Evolutionary conservation across 2,888 invertebrate species (phyloP).

Genomic region (Clistopyga incitator): DNA sequence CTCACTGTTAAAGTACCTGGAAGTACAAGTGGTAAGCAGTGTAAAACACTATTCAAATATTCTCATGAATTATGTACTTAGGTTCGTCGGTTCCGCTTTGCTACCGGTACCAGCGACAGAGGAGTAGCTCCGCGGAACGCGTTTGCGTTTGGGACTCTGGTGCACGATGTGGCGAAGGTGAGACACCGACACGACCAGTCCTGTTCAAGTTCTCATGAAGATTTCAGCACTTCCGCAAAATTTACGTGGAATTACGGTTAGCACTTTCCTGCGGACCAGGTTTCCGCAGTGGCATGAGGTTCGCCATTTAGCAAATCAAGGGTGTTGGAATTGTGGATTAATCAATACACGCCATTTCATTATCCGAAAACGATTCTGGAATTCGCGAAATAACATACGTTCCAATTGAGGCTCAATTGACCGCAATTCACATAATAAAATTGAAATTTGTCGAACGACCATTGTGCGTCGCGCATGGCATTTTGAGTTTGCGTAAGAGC

Average conservation of each 20-base stretch:
- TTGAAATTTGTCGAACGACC: not conserved
- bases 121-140: slow-evolving; percentile 18
- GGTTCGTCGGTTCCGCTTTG: slow-evolving; percentile 44
- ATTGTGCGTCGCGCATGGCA: slow-evolving; percentile 34
- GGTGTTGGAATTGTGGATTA: not conserved
- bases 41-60: slow-evolving; percentile 76
- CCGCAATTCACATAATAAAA: no score
- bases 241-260: slow-evolving; percentile 15
- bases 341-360: not conserved
- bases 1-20: slow-evolving; percentile 69
- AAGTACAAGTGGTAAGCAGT: slow-evolving; percentile 74
- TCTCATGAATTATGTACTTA: slow-evolving; percentile 74
- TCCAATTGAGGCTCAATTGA: not conserved
- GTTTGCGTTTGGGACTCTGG: slow-evolving; percentile 31
- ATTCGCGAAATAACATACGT: not conserved
- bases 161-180: slow-evolving; percentile 44
- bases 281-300: not conserved
- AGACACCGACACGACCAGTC: slow-evolving; percentile 40
- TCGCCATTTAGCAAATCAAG: not conserved
- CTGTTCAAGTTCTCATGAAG: slow-evolving; percentile 41
- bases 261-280: slow-evolving; percentile 1
- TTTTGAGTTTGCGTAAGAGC: slow-evolving; percentile 39
- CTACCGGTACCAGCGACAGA: slow-evolving; percentile 31
- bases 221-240: slow-evolving; percentile 24
- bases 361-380: not conserved